phyloP scores from a whole-genome alignment of 2,113 vertebrate genomes.

The Amblyornis subalaris region DNA sequence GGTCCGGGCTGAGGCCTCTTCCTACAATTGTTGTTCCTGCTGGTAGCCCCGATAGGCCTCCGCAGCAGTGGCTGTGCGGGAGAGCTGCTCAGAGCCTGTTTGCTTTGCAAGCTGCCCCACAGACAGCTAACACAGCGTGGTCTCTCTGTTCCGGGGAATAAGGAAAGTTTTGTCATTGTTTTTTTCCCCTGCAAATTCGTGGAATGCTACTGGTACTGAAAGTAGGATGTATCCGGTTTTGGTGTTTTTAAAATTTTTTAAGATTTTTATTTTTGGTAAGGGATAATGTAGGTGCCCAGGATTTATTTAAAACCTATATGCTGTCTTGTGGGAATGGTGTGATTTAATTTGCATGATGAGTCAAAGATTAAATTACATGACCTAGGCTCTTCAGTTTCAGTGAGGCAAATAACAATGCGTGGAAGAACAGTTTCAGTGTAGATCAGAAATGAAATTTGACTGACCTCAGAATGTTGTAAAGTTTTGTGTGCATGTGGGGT shows the following conservation, averaged over 20 bases:
- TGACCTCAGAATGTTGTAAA: background rate
- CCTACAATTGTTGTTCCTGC: background rate
- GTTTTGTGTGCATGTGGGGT: background rate
- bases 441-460: background rate
- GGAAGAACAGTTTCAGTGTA: background rate
- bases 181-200: background rate
- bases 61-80: background rate
- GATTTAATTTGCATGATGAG: constrained; percentile 51
- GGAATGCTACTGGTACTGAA: background rate
- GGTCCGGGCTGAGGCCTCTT: background rate
- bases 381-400: constrained; percentile 22
- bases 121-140: accelerated
- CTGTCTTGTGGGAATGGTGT: constrained; percentile 15
- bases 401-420: background rate
- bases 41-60: background rate
- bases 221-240: background rate
- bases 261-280: background rate
- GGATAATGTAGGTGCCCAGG: background rate
- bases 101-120: accelerated
- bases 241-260: too few relatives aligned
- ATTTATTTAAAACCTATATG: constrained; percentile 11
- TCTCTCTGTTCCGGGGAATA: accelerated
- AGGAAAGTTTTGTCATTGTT: background rate
- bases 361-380: constrained; percentile 50
- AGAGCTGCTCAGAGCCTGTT: accelerated